Evolutionary conservation across 2,113 vertebrate species (phyloP), one percentile per base, ranked within the genome.

Genomic region (Gnathonemus echidnorhynchus): DNA sequence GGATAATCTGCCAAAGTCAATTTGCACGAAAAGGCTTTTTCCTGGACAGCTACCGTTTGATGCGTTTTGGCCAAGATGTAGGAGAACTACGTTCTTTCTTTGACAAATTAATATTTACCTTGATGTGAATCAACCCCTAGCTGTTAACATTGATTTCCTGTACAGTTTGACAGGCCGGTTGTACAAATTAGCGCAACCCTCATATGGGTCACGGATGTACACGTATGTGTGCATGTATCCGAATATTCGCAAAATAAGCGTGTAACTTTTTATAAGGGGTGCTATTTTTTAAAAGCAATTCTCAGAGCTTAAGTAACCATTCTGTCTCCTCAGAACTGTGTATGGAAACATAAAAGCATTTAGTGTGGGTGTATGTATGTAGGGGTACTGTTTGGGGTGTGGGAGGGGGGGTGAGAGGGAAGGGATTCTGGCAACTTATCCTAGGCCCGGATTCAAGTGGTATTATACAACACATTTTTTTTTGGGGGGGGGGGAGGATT

Each of bases 181-280:
- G 89, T 88, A 70, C 86, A 90, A 87, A 77, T 31, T 50, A 39
- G 53, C 24, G 31, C 10, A 50, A 53, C 31, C 58, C 21, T 56
- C n/a, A 13, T 46, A 58, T 74, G n/a, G 56, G 85, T 90, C 35
- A 87, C 21, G 21, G 85, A 53, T 87, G 89, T 80, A 90, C 85
- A 87, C 50, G 9, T 24, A 27, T 46, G 50, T 49, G 56, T 87
- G 45, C 17, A 31, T 53, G 42, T 42, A 35, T 77, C 89, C 39
- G 31, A 85, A 85, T 85, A 85, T 90, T 74, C 1, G 27, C n/a
- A 27, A 49, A 87, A 90, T 50, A 48, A 87, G 89, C 52, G 86
- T 48, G 49, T 74, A 77, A 90, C 84, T 90, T 90, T 90, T 77
- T 90, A 87, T 56, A 90, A 90, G 89, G 89, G 89, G 89, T 90